phyloP scores from a whole-genome alignment of 2,888 invertebrate genomes.

The Nysson spinosus region DNA sequence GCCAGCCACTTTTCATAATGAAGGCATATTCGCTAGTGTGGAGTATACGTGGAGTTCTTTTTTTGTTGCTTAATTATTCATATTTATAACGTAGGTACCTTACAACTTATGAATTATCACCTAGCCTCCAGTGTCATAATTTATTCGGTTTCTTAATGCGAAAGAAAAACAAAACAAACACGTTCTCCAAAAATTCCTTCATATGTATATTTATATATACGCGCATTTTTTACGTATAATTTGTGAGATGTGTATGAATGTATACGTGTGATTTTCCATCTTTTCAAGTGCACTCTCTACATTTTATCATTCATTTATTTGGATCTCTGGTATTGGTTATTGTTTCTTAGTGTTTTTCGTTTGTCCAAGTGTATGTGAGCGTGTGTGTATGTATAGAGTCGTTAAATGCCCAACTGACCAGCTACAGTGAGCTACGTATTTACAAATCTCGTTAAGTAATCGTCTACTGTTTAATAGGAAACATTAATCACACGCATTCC shows the following conservation, averaged over 20 bases:
- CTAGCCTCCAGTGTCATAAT: slow-evolving; percentile 61
- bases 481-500: slow-evolving; percentile 54
- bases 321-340: not conserved
- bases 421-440: slow-evolving; percentile 70
- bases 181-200: slow-evolving; percentile 2
- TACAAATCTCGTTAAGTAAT: slow-evolving; percentile 62
- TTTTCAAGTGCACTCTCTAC: not conserved
- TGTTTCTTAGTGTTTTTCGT: not conserved
- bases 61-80: slow-evolving; percentile 58
- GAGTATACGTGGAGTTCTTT: slow-evolving; percentile 63
- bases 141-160: slow-evolving; percentile 25
- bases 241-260: not conserved
- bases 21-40: slow-evolving; percentile 72
- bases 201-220: slow-evolving; percentile 4
- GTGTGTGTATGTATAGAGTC: slow-evolving; percentile 16
- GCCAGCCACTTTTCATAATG: slow-evolving; percentile 70
- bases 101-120: slow-evolving; percentile 65
- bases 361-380: not conserved
- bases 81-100: slow-evolving; percentile 65
- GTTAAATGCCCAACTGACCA: slow-evolving; percentile 70
- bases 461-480: slow-evolving; percentile 61
- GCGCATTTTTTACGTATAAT: not conserved
- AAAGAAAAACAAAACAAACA: slow-evolving; percentile 14
- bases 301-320: not conserved
- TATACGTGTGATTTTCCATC: slow-evolving; percentile 1